Conservation (phyloP, 2,888 invertebrate genomes). For the Lissocephala sabroskyi region DNA sequence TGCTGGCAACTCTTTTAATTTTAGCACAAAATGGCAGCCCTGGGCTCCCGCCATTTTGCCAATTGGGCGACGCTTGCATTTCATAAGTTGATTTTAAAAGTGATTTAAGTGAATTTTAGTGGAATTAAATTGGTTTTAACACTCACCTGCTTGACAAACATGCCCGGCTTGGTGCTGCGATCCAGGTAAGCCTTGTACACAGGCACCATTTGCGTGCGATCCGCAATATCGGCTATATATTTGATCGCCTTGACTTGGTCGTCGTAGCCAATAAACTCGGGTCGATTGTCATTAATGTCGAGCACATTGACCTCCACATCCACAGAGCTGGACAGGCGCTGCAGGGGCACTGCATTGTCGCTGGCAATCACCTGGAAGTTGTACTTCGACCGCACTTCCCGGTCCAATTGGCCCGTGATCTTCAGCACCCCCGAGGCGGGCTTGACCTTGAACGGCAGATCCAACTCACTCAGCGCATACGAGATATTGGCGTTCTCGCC, state of each 20-base stretch:
- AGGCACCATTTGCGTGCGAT: slow-evolving; percentile 74
- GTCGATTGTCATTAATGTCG: slow-evolving; percentile 89
- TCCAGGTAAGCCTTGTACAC: slow-evolving; percentile 84
- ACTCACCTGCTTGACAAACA: slow-evolving; percentile 77
- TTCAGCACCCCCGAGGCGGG: slow-evolving; percentile 79
- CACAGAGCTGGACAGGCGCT: slow-evolving; percentile 80
- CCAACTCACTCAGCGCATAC: slow-evolving; percentile 77
- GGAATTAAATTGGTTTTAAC: too few species aligned
- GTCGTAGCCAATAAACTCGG: slow-evolving; percentile 85
- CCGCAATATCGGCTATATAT: slow-evolving; percentile 53
- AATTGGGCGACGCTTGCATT: too few species aligned
- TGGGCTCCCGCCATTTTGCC: too few species aligned
- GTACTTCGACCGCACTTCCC: slow-evolving; percentile 82
- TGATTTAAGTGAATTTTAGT: too few species aligned
- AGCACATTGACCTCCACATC: slow-evolving; percentile 86
- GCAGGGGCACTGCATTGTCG: slow-evolving; percentile 78
- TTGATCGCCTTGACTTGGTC: slow-evolving; percentile 71
- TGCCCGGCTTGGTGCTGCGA: slow-evolving; percentile 84
- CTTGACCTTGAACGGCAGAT: slow-evolving; percentile 82
- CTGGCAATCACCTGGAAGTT: slow-evolving; percentile 81
- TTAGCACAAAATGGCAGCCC: too few species aligned
- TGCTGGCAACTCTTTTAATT: too few species aligned
- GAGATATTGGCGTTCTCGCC: slow-evolving; percentile 85
- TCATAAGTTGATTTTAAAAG: too few species aligned
- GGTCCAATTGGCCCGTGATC: slow-evolving; percentile 83